phyloP scores from a whole-genome alignment of 2,113 vertebrate genomes.

The Thinocorus orbignyianus region DNA sequence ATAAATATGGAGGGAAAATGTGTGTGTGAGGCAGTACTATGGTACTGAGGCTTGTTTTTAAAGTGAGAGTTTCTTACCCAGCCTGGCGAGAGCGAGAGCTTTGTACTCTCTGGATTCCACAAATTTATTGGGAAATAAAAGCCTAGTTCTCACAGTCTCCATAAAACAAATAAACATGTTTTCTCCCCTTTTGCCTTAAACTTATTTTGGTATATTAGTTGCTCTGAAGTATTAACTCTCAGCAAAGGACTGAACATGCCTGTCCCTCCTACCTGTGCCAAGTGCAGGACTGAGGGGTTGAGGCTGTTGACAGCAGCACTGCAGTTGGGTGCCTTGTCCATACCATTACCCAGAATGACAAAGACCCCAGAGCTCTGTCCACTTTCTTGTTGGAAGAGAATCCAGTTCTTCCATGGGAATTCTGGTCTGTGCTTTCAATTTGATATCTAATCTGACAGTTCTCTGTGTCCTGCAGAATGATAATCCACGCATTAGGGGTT shows the following conservation, averaged over 20 bases:
- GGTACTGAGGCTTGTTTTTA: neutral
- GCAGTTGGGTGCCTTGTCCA: neutral
- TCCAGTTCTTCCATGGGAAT: neutral
- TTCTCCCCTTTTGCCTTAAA: neutral
- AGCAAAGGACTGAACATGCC: neutral
- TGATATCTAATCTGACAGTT: neutral
- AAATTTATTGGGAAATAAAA: neutral
- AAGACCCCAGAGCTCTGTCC: neutral
- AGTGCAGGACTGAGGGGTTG: fast-evolving
- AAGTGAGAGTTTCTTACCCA: neutral
- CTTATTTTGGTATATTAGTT: neutral
- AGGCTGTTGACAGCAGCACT: neutral
- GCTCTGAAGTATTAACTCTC: neutral
- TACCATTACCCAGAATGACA: neutral
- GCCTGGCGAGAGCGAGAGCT: neutral
- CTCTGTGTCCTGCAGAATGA: neutral
- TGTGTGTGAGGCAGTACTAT: neutral
- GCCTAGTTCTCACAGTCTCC: neutral
- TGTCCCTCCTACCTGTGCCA: neutral
- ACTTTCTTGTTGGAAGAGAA: neutral
- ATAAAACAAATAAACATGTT: neutral
- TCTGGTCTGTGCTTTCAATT: neutral
- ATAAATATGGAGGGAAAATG: neutral
- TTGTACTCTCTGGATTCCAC: neutral
- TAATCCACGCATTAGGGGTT: neutral